Evolutionary conservation across 2,888 invertebrate species (phyloP), one percentile per base, ranked within the genome.

Genomic region (Leptothorax acervorum): DNA sequence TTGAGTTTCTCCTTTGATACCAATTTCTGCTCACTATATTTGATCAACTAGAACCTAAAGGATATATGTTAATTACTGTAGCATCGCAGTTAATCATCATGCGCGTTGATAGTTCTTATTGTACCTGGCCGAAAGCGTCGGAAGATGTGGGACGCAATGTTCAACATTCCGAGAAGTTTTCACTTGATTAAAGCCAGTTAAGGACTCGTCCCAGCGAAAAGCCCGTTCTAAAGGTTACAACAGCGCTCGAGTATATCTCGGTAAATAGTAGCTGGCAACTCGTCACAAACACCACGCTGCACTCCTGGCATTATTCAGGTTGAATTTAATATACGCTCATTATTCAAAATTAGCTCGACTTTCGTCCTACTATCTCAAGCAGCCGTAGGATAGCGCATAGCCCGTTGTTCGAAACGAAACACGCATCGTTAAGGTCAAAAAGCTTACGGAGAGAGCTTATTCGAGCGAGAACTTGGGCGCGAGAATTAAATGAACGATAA

Each of bases 121-220:
- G 65, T 65, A 45, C 23, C 8, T 31, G 70, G 45, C 81, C 73
- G 82, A 62, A 90, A 88, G 84, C 57, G 82, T 71, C 28, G 71
- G 78, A 60, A 88, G 89, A 84, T 88, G 89, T 75, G 83, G 86
- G 87, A 85, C 83, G 88, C 84, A 88, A 89, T 89, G 90, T 91
- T 91, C 85, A 83, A 83, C 88, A 90, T 92, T 91, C 86, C 87
- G 74, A 87, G 88, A 93, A 93, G 91, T 93, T 93, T 88, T 86
- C 91, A 88, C 88, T 92, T 92, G 91, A 93, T 93, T 92, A 92
- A 92, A 91, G 91, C 87, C 90, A 92, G 91, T 93, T 92, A 90
- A 91, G 88, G 88, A 90, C 73, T 78, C 68, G 75, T 71, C 23
- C 55, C 66, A 76, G 57, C 78, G 82, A 78, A 73, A 86, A 90